Evolutionary conservation across 2,888 invertebrate genomes (phyloP), one percentile per base, ranked within the genome.

Genomic region (Glaucopsyche alexis): DNA sequence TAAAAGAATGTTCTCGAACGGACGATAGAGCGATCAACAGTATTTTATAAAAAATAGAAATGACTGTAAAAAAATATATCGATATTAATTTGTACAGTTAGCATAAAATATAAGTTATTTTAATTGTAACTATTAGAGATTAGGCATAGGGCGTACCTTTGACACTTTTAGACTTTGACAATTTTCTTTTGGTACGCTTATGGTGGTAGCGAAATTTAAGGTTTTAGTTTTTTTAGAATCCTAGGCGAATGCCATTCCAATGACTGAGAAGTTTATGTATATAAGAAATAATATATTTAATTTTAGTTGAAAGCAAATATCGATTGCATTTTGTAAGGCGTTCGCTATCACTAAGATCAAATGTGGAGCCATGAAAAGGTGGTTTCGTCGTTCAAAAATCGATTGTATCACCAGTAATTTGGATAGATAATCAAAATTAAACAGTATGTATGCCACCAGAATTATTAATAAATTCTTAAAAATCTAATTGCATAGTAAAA

Each of bases 91-190:
- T 72, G 72, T 72, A 72, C 72, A 72, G 72, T 52, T 72, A 72
- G 72, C 75, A 75, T 78, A 77, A 76, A 76, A 76, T 73, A 67
- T 69, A 69, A 69, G 69, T 69, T 69, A 69, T 69, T 69, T 49
- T 47, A 69, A 69, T 49, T 47, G 69, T 69, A 69, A 47, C 69
- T 69, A 69, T 49, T 69, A 69, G 69, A 47, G 45, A 13, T 65
- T 45, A 47, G 69, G 49, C 8, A 60, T 60, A 60, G 19, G 67
- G 69, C 29, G 69, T 69, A 67, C 42, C 45, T 47, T 29, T 47
- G 69, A 45, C 69, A 47, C 47, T 47, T 69, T 69, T 47, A 69
- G 47, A 47, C 19, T 19, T n/a, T 42, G 67, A 67, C 67, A 67
- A 42, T 42, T 67, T 45, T n/a, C n/a, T 19, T 66, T 67, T 67